phyloP scores from a whole-genome alignment of 2,113 vertebrate genomes.

The Lamprotornis superbus region DNA sequence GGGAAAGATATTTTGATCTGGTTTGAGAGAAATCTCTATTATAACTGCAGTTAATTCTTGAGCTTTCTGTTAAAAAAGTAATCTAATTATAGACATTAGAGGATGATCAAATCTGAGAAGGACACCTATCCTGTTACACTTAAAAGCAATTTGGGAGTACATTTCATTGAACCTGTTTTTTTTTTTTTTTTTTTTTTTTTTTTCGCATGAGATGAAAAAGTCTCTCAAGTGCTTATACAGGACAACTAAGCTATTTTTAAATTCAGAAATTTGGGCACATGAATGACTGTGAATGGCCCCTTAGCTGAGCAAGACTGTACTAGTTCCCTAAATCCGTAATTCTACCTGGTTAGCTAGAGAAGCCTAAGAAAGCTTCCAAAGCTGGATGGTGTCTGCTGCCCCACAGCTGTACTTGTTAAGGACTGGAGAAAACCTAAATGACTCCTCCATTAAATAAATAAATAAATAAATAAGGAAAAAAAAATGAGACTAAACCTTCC shows the following conservation, averaged over 20 bases:
- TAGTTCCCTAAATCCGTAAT: not conserved
- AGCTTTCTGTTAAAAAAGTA: not conserved
- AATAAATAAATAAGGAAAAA: not conserved
- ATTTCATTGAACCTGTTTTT: not conserved
- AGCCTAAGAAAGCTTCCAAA: not conserved
- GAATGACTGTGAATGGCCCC: accelerated
- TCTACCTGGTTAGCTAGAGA: not conserved
- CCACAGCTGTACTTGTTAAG: not conserved
- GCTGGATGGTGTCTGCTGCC: accelerated
- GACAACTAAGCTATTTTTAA: not conserved
- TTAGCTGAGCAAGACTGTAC: not conserved
- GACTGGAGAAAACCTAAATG: not conserved
- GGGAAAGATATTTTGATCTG: not conserved
- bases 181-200: not conserved
- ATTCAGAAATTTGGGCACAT: not conserved
- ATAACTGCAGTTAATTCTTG: not conserved
- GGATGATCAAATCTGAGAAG: not conserved
- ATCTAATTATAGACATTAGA: not conserved
- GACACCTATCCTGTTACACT: not conserved
- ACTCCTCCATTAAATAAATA: not conserved
- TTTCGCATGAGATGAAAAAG: not conserved
- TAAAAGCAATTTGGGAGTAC: not conserved
- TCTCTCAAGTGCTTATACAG: not conserved
- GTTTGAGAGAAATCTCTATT: not conserved
- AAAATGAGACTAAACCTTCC: not conserved